phyloP scores from a whole-genome alignment of 35 echinoderm and acorn worm genomes.

The Heliocidaris erythrogramma region DNA sequence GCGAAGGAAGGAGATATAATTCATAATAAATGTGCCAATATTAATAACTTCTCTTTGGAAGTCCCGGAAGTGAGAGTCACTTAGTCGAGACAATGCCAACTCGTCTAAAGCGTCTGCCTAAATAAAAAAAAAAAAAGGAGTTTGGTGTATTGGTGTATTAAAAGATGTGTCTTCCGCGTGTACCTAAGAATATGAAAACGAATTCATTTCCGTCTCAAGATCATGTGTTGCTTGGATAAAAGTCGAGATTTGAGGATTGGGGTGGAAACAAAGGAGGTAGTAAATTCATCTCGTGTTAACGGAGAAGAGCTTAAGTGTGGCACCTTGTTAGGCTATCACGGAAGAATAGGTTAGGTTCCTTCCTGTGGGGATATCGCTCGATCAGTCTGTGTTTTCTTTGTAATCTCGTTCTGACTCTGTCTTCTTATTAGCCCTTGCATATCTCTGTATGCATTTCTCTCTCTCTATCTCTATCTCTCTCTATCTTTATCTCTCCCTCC shows the following conservation, averaged over 20 bases:
- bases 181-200: no score
- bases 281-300: not conserved
- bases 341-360: not conserved
- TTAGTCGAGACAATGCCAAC: not conserved
- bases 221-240: no score
- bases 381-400: not conserved
- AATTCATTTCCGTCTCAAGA: no score
- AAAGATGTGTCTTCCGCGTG: no score
- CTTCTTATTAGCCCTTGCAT: no score
- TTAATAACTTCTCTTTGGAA: not conserved
- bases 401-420: no score
- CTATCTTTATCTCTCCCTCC: no score
- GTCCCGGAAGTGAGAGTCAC: not conserved
- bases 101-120: not conserved
- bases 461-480: no score
- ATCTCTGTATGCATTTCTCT: no score
- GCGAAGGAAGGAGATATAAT: not conserved
- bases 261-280: not conserved
- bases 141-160: no score
- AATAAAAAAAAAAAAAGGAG: no score
- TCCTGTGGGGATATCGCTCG: not conserved
- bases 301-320: not conserved
- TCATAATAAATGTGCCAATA: not conserved
- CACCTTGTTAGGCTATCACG: not conserved
- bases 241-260: not conserved